Evolutionary conservation across 2,113 vertebrate genomes (phyloP), one percentile per base, ranked within the genome.

Genomic region (Apaloderma vittatum): DNA sequence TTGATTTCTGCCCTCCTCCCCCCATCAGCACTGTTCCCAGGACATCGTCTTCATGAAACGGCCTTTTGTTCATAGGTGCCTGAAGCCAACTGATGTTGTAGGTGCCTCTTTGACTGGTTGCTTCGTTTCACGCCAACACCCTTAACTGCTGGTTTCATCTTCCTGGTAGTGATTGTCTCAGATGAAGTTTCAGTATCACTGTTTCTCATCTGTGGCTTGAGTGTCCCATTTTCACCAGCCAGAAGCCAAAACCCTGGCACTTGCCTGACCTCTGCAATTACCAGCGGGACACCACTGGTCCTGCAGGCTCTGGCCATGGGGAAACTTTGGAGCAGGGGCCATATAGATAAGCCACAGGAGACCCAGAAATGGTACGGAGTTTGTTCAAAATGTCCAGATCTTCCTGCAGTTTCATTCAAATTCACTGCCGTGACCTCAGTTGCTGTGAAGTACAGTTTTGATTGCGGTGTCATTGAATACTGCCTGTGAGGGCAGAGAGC

Each of bases 131-230:
- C 7, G 21, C 87, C 8, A 67, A 89, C 88, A 87, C 88, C 79
- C 91, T 92, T 95, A 97, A 92, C 96, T 94, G 92, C 92, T 94
- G 91, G 91, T 96, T 96, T 97, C 92, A 94, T 95, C 91, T 97
- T 96, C 96, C 96, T 84, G 76, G 83, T 93, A 92, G 95, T 0
- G 40, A 92, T 88, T 68, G 86, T 92, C 95, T 95, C 82, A 74
- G 86, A 93, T 92, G 90, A 79, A 90, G 79, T 97, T 97, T 94
- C 96, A 86, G 49, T 94, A 93, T 97, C 93, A 2, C 86, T 94
- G 80, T 87, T 97, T 94, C 92, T 95, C 91, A 94, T 95, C 91
- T 84, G 86, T 0, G 10, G 94, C 93, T 82, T 23, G 4, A 90
- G 20, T 90, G 92, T 58, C 73, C 91, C 80, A 46, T 89, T 92